These are phyloP conservation scores for Fukomys damarensis DNA, from an alignment of 2,113 vertebrate genomes.

Conservation along the genomic window DNA sequence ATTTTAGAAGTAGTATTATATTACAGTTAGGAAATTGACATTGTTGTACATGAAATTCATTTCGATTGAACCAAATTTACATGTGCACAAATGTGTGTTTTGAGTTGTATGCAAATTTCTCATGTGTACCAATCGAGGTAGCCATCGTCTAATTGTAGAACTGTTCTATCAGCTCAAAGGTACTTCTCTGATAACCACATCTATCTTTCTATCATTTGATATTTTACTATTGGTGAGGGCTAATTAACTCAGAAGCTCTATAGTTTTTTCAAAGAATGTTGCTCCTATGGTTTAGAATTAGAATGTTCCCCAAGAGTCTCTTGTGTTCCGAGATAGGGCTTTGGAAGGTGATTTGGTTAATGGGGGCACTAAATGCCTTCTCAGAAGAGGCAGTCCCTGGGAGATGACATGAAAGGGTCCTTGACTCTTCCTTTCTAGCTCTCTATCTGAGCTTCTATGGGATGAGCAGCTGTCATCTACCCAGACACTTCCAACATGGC, in stretches of 20 bases:
- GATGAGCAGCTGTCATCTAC: not conserved
- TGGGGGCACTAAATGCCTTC: not conserved
- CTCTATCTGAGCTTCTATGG: not conserved
- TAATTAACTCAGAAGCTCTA: not conserved
- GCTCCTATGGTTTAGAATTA: not conserved
- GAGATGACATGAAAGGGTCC: not conserved
- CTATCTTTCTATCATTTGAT: not conserved
- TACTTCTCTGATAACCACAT: not conserved
- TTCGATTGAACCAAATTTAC: not conserved
- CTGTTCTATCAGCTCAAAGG: not conserved
- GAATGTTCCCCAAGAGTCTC: not conserved
- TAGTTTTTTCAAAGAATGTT: not conserved
- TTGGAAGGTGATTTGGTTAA: not conserved
- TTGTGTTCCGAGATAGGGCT: not conserved
- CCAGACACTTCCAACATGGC: not conserved
- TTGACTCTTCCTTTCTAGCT: not conserved
- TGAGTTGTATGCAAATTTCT: not conserved
- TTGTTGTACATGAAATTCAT: not conserved
- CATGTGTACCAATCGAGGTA: not conserved
- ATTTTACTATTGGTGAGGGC: not conserved
- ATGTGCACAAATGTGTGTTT: not conserved
- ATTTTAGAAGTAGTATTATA: not conserved
- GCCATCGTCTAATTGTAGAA: not conserved
- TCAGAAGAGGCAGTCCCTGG: not conserved
- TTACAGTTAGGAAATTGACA: not conserved